These are phyloP conservation scores for Mus spretus DNA, from an alignment of 2,797 vertebrate genomes.

Conservation along the genomic window DNA sequence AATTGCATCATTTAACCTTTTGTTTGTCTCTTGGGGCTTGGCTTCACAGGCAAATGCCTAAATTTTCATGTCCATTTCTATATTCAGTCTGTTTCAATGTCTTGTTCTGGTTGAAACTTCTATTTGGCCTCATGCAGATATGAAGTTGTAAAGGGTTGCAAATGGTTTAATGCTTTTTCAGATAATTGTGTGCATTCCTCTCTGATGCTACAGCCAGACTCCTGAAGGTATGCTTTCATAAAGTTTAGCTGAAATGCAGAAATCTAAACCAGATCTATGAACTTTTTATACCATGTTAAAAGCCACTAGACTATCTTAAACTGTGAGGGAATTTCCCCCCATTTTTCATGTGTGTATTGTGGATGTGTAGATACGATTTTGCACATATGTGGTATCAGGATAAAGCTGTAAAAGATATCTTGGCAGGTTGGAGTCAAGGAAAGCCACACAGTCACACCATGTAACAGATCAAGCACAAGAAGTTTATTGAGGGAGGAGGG, in stretches of 20 bases:
- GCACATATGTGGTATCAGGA: not conserved
- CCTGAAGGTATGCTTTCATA: not conserved
- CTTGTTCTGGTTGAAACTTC: conserved; percentile 40
- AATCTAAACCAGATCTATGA: conserved; percentile 8
- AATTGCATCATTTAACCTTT: conserved; percentile 43
- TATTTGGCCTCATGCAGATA: not conserved
- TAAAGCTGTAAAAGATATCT: not conserved
- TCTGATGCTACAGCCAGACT: conserved; percentile 5
- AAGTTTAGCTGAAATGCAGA: conserved; percentile 2
- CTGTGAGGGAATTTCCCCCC: not conserved
- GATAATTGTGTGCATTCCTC: not conserved
- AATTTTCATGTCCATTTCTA: not conserved
- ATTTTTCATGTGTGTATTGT: not conserved
- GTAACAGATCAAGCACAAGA: not conserved
- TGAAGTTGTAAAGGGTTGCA: not conserved
- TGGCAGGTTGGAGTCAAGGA: too few relatives aligned
- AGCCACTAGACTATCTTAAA: conserved; percentile 6
- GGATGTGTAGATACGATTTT: not conserved
- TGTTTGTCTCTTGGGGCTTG: conserved; percentile 9
- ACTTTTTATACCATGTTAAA: conserved; percentile 18
- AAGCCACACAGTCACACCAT: not conserved
- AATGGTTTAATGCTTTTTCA: conserved; percentile 4
- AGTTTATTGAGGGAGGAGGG: not conserved
- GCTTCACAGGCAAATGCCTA: not conserved
- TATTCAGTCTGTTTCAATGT: conserved; percentile 36